A percentile compares a stretch with the other conserved stretches of the same genome.
phyloP scores from a whole-genome alignment of 2,888 invertebrate genomes.

The Gastracanthus pulcherrimus region DNA sequence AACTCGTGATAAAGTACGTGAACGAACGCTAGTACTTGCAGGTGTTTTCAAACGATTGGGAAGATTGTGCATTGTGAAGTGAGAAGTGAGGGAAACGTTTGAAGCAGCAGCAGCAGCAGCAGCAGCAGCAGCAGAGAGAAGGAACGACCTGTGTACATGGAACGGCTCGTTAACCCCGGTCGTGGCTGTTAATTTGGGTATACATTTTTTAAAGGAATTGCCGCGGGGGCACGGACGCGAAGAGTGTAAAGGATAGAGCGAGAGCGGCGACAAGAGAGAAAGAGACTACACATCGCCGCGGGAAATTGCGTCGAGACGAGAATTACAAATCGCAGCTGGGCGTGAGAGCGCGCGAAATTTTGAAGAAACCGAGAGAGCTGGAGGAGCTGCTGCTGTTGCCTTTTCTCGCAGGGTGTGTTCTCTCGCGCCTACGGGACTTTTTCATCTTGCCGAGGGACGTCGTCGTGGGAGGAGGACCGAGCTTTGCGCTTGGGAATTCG shows the following conservation, averaged over 20 bases:
- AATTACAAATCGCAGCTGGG: slow-evolving; percentile 42
- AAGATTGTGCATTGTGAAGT: background rate
- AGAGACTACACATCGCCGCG: slow-evolving; percentile 24
- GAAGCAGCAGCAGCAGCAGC: background rate
- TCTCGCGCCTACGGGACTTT: background rate
- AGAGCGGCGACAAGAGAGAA: background rate
- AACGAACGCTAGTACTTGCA: background rate
- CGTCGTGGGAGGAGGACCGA: background rate
- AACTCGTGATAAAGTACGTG: background rate
- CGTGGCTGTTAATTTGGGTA: slow-evolving; percentile 39
- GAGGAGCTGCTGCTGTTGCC: background rate
- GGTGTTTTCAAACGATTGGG: background rate
- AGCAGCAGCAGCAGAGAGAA: background rate
- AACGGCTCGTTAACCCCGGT: slow-evolving; percentile 30
- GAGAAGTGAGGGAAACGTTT: slow-evolving; percentile 11
- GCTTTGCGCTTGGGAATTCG: background rate
- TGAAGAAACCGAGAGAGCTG: background rate
- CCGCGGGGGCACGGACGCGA: slow-evolving; percentile 1
- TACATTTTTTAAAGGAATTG: slow-evolving; percentile 45
- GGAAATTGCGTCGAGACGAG: slow-evolving; percentile 41
- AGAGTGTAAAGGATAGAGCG: slow-evolving; percentile 7
- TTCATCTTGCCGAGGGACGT: background rate
- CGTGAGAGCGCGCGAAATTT: slow-evolving; percentile 26
- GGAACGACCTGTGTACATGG: background rate
- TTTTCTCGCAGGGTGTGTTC: background rate